A percentile compares a stretch with the other conserved stretches of the same genome.
These are phyloP conservation scores for Biston betularia DNA, from an alignment of 2,888 invertebrate genomes.

Conservation along the genomic window DNA sequence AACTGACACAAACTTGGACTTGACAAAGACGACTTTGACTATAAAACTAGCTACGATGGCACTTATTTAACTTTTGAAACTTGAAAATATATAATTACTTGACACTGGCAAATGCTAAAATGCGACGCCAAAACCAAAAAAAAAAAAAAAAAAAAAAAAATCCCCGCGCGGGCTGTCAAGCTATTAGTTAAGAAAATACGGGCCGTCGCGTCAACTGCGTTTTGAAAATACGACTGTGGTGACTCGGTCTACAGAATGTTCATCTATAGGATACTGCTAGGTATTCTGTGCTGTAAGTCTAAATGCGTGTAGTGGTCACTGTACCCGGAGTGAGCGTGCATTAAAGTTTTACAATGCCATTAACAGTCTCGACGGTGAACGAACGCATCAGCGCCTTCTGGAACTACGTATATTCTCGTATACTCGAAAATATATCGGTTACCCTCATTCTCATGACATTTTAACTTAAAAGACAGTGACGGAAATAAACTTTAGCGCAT, in stretches of 20 bases:
- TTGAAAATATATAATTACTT: too few relatives aligned
- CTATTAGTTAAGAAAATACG: too few relatives aligned
- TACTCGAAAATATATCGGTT: neutral
- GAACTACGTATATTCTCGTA: neutral
- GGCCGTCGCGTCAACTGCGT: neutral
- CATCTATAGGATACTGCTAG: too few relatives aligned
- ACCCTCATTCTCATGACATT: neutral
- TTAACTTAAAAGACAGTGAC: neutral
- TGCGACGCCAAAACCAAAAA: too few relatives aligned
- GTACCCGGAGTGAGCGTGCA: slow-evolving; percentile 43
- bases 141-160: neutral
- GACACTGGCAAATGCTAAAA: too few relatives aligned
- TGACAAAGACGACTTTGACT: too few relatives aligned
- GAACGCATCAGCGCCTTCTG: slow-evolving; percentile 47
- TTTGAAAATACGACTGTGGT: neutral
- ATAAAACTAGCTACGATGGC: too few relatives aligned
- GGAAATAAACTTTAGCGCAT: neutral
- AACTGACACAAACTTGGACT: too few relatives aligned
- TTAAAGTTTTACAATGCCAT: slow-evolving; percentile 70
- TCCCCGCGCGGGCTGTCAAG: neutral
- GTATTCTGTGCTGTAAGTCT: slow-evolving; percentile 15
- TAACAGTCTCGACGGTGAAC: slow-evolving; percentile 62
- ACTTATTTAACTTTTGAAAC: too few relatives aligned
- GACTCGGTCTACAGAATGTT: neutral
- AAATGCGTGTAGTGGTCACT: slow-evolving; percentile 45